Percentiles rank a stretch among this genome's conserved stretches.
These are phyloP conservation scores for Balanococcus diminutus DNA, from an alignment of 2,888 invertebrate species.

Conservation along the genomic window DNA sequence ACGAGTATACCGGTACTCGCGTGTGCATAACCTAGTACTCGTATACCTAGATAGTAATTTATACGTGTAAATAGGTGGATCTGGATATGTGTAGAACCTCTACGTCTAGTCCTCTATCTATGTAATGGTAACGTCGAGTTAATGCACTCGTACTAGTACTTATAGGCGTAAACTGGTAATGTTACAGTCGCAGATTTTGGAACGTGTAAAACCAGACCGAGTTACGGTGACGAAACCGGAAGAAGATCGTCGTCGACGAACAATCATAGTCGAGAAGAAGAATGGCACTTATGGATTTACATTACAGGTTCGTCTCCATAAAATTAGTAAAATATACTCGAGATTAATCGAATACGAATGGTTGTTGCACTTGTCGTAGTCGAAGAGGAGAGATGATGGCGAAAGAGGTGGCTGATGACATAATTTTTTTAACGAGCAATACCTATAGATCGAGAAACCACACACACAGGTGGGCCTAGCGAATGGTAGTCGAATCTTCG, in stretches of 20 bases:
- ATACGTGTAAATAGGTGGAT: too few species aligned
- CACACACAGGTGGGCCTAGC: too few species aligned
- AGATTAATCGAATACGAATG: too few species aligned
- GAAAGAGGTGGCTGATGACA: too few species aligned
- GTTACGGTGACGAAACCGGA: slow-evolving; percentile 74
- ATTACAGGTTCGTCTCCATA: slow-evolving; percentile 68
- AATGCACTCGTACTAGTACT: too few species aligned
- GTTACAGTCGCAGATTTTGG: slow-evolving; percentile 68
- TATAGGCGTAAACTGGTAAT: background rate
- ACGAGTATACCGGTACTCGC: background rate
- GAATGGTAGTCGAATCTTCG: background rate
- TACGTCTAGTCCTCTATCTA: background rate
- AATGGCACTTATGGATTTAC: slow-evolving; percentile 94
- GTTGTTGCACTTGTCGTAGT: too few species aligned
- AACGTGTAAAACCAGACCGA: slow-evolving; percentile 75
- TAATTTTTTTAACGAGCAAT: too few species aligned
- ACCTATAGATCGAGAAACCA: too few species aligned
- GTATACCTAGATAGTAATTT: background rate
- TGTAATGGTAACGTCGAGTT: background rate
- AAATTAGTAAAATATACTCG: too few species aligned
- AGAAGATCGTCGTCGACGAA: slow-evolving; percentile 84
- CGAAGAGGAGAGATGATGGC: too few species aligned
- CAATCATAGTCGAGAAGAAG: slow-evolving; percentile 90
- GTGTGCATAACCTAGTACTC: background rate
- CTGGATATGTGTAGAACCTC: too few species aligned